Evolutionary conservation across 1,140 invertebrate species (phyloP), one percentile per base, ranked within the genome.

Genomic region (Campodea augens): DNA sequence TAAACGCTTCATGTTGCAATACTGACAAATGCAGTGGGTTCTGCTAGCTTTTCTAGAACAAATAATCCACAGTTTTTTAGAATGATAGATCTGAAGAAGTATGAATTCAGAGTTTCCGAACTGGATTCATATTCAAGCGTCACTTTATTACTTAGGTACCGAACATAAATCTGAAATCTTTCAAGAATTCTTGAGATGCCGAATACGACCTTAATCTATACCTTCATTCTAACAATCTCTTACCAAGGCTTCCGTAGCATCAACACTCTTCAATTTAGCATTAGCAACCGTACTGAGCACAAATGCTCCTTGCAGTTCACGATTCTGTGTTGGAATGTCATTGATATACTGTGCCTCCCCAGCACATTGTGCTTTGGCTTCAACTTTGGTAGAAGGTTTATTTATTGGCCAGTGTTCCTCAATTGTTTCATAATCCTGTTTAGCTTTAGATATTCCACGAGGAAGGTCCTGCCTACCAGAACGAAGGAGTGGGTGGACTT

Each of bases 261-360:
- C 57, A 13, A 64, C 50, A 22, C 25, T 38, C 19, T 54, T 49
- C 13, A 64, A 38, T 12, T 45, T 49, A 21, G 57, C 64, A 50
- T 60, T 61, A 20, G 52, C 65, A 18, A 58, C 50, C 36, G 51
- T 57, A 19, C 57, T 56, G 24, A 61, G 46, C 29, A 66, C 61
- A 52, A 67, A 64, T 1, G 60, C 61, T 25, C 56, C 69, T 53
- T 57, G 52, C 7, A 68, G 51, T 48, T 69, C 63, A 15, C 57
- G 57, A 4, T 50, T 50, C 5, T 52, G 41, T 3, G 47, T 38
- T 19, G 60, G 53, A 22, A 66, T 60, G 53, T 71, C 68, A 54
- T 65, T 61, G 18, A 66, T 53, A 51, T 61, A 70, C 46, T 63
- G 49, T 1, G 67, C 65, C 50, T 70, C 66, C 15, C 68, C 66